Evolutionary conservation across 2,113 vertebrate genomes (phyloP), one percentile per base, ranked within the genome.

Genomic region (Pterophyllum scalare): DNA sequence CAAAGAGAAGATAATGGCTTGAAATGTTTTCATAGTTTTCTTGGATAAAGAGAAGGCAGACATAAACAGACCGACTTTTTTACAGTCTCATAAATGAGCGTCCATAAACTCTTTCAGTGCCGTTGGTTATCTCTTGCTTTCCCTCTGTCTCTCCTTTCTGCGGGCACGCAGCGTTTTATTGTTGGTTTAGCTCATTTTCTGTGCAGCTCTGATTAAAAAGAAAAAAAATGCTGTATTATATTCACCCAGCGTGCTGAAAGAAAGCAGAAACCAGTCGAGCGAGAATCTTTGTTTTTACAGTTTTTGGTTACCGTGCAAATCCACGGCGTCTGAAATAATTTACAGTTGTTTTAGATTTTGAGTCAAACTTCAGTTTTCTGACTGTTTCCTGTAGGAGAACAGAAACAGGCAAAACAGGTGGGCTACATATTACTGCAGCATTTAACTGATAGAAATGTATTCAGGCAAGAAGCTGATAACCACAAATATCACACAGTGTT

Each of bases 1-100:
- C 62, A 88, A 83, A 84, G 52, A 35, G 38, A 5, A 65, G 31
- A 80, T 57, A 77, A 82, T 65, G 52, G 33, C 54, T 83, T 60
- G 15, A 77, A 74, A 75, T 85, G 62, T 85, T 81, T 31, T 38
- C 2, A 2, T 14, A 20, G 22, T 61, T 74, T 74, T 28, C 64
- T 58, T 20, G 7, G 22, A 58, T 62, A 49, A 65, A 64, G 15
- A 31, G 11, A 57, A 12, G 2, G 49, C 31, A 15, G 59, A 33
- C 40, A 52, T 72, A 84, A 65, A 87, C 22, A 22, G 38, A 10
- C 17, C 0, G 20, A 22, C 19, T 70, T 70, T 49, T 70, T 52
- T 43, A 52, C 65, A 52, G 57, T 52, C 22, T 62, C 10, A 28
- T 3, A 77, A 85, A 82, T 74, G 57, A 77, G 79, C 77, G 12